These are phyloP conservation scores for Lithobius niger DNA, from an alignment of 1,140 invertebrate genomes.

Conservation along the genomic window DNA sequence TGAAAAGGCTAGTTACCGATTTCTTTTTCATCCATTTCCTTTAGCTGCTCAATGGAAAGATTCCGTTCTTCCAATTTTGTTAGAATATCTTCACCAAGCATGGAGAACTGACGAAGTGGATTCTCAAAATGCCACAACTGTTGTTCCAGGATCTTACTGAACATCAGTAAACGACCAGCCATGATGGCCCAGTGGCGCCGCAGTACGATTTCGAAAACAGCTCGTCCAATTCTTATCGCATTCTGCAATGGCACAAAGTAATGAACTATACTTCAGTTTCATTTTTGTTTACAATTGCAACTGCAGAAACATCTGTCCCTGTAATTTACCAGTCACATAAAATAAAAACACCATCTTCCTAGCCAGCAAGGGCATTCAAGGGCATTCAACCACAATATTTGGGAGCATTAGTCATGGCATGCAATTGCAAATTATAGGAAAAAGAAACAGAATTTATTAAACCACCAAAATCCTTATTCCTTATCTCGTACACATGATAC, in stretches of 20 bases:
- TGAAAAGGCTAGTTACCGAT: slow-evolving; percentile 44
- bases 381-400: no score
- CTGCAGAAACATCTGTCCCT: no score
- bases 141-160: slow-evolving; percentile 81
- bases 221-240: slow-evolving; percentile 72
- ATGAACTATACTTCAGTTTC: neutral
- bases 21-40: slow-evolving; percentile 75
- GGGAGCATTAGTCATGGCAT: no score
- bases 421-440: no score
- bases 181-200: slow-evolving; percentile 78
- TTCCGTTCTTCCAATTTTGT: slow-evolving; percentile 64
- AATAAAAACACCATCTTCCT: no score
- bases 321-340: no score
- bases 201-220: slow-evolving; percentile 86
- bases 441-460: no score
- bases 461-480: no score
- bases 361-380: no score
- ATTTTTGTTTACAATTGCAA: no score
- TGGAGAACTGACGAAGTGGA: slow-evolving; percentile 72
- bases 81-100: slow-evolving; percentile 60
- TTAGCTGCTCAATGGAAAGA: slow-evolving; percentile 56
- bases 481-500: no score
- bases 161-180: slow-evolving; percentile 56
- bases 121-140: slow-evolving; percentile 78
- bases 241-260: slow-evolving; percentile 47